Base-by-base conservation (phyloP, 1,140 invertebrate genomes). In the Drosophila truncata region DNA sequence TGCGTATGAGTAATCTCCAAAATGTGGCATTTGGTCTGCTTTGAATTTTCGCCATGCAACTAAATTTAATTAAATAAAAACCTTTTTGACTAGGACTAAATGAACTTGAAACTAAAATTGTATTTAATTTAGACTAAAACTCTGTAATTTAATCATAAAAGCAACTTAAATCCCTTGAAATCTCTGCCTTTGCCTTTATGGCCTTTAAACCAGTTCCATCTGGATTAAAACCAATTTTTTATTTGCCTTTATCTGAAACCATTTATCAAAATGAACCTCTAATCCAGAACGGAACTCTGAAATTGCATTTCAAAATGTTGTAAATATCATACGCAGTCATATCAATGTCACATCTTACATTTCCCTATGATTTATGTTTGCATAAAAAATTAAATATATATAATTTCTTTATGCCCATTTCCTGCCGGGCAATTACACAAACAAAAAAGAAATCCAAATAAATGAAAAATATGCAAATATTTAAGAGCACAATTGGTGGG, bases 381-480 rank as follows among this genome's bases (percentile, higher is more conserved):
- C 58, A 82, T 46, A 81, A 61, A 82, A 82, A 74, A 69, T 77
- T 58, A 77, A 41, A 58, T 62, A 50, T n/a, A 10, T 50, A 50
- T 78, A 70, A 78, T 78, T 54, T 50, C 64, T 78, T 60, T 78
- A 78, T 78, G 64, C 49, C 57, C 59, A 82, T 82, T 82, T 82
- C 60, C 74, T 82, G 79, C 41, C 61, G 65, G 72, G 50, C 78
- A 81, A 81, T 81, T 76, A 81, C 73, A 69, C 47, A 46, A 49
- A 41, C 35, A 39, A 65, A 77, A 65, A 66, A 25, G 31, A 23
- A 54, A 33, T 35, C 13, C 60, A 82, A 82, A 64, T 72, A 82
- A 82, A 82, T 82, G 74, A 82, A 78, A 82, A 82, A 82, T 82
- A 82, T 82, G 80, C 63, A 82, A 82, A 82, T 82, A 61, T 67